Conservation (phyloP, 2,888 invertebrate genomes). For the Conistra vaccinii region DNA sequence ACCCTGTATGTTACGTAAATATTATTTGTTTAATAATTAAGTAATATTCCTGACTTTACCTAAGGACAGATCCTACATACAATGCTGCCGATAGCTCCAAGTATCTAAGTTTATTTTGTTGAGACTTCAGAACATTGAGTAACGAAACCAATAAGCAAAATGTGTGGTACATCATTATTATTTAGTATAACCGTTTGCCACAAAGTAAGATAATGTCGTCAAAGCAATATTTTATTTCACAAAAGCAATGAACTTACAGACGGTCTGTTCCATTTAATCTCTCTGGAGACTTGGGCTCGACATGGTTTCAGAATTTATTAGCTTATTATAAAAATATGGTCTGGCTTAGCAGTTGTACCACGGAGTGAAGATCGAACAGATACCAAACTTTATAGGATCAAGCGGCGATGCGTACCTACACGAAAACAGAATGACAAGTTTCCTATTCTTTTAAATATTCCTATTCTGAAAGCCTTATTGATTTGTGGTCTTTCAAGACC, state of each 20-base stretch:
- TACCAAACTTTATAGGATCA: not conserved
- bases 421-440: too few relatives aligned
- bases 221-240: conserved; percentile 36
- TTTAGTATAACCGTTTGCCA: conserved; percentile 4
- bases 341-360: conserved; percentile 4
- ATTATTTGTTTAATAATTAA: too few relatives aligned
- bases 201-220: not conserved
- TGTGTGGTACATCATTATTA: conserved; percentile 14
- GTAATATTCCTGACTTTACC: too few relatives aligned
- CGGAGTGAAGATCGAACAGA: not conserved
- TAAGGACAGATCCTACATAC: not conserved
- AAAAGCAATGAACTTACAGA: conserved; percentile 32
- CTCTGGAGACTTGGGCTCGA: conserved; percentile 6
- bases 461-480: not conserved
- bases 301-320: conserved; percentile 39
- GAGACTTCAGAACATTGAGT: not conserved
- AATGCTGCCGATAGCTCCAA: not conserved
- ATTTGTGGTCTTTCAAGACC: not conserved
- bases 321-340: conserved; percentile 30
- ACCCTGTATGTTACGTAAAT: too few relatives aligned
- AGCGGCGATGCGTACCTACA: not conserved
- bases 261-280: conserved; percentile 20
- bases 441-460: not conserved
- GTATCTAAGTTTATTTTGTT: not conserved
- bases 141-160: not conserved